These are phyloP conservation scores for Aricia agestis DNA, from an alignment of 1,140 invertebrate genomes.

Conservation along the genomic window DNA sequence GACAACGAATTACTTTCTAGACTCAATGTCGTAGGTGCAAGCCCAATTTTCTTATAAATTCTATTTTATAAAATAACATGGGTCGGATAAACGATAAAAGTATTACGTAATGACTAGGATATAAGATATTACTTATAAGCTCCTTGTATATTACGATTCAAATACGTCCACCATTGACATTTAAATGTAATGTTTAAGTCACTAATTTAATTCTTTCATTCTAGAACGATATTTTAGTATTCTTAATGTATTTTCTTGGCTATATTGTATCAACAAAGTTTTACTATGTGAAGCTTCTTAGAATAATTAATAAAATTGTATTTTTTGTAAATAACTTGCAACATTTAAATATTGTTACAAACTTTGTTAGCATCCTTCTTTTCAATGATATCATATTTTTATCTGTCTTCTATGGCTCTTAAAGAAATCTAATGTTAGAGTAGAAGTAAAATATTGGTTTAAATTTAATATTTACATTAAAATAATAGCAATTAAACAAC, in stretches of 20 bases:
- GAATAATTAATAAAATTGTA: too few species aligned
- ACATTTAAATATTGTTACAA: too few species aligned
- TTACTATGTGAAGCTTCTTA: too few species aligned
- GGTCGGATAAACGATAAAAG: not conserved
- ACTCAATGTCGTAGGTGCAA: slow-evolving; percentile 15
- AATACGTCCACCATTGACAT: not conserved
- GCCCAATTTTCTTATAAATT: slow-evolving; percentile 15
- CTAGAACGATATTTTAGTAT: too few species aligned
- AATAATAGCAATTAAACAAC: too few species aligned
- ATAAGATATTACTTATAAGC: not conserved
- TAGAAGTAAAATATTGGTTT: not conserved
- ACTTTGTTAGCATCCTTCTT: too few species aligned
- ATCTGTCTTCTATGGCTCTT: too few species aligned
- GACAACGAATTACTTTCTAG: not conserved
- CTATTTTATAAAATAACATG: slow-evolving; percentile 17
- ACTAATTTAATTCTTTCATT: not conserved
- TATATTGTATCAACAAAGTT: too few species aligned
- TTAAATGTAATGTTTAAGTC: not conserved
- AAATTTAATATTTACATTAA: not conserved
- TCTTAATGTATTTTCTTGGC: too few species aligned
- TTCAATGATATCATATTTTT: too few species aligned
- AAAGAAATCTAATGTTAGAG: too few species aligned
- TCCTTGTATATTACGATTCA: not conserved
- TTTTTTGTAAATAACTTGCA: too few species aligned
- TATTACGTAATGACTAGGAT: not conserved